These are phyloP conservation scores for Nephrotoma guestfalica DNA, from an alignment of 2,888 invertebrate species.

Conservation along the genomic window DNA sequence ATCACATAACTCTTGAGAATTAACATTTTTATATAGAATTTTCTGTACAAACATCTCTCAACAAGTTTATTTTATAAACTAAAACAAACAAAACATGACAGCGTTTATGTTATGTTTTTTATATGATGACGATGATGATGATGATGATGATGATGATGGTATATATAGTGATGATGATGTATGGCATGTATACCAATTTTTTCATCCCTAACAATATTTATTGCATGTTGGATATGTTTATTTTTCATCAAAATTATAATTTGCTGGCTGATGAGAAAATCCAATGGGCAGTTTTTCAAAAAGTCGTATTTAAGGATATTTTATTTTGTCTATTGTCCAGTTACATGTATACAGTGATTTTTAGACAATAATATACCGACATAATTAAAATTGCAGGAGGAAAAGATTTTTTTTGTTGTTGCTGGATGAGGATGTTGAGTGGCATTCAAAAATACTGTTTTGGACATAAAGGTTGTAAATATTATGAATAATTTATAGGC, in stretches of 20 bases:
- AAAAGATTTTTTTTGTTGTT: background rate
- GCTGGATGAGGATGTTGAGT: background rate
- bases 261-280: background rate
- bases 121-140: background rate
- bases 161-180: background rate
- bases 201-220: background rate
- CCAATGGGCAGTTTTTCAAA: background rate
- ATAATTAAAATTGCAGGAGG: background rate
- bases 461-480: background rate
- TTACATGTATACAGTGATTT: background rate
- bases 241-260: background rate
- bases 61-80: background rate
- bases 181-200: background rate
- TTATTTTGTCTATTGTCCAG: background rate
- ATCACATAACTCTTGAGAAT: background rate
- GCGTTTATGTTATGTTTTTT: background rate
- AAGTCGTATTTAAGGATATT: background rate
- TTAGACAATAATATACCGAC: background rate
- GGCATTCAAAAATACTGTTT: background rate
- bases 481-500: background rate
- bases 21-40: background rate
- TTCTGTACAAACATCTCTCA: background rate
- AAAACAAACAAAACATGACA: background rate
- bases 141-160: background rate
- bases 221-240: background rate